Conservation (phyloP, 2,113 vertebrate species). For the Ceratotherium simum region DNA sequence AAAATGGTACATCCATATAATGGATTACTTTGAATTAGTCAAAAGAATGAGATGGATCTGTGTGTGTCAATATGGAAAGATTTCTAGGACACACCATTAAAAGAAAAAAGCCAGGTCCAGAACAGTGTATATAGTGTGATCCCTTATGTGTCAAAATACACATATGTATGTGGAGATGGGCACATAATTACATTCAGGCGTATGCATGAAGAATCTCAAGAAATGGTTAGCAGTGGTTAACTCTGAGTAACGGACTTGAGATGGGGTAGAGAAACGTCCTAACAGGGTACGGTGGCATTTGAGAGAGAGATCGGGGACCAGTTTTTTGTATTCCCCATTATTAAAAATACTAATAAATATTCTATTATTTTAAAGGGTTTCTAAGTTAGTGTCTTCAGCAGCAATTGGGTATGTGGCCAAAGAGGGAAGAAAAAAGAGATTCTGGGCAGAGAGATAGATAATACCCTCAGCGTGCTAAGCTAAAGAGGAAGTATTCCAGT, state of each 20-base stretch:
- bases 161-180: background rate
- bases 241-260: background rate
- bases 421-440: background rate
- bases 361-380: slow-evolving; percentile 43
- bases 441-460: background rate
- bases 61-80: background rate
- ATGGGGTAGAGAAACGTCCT: background rate
- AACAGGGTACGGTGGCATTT: background rate
- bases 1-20: slow-evolving; percentile 7
- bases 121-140: background rate
- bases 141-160: background rate
- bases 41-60: slow-evolving; percentile 13
- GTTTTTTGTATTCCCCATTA: background rate
- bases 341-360: slow-evolving; percentile 35
- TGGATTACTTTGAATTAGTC: background rate
- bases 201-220: background rate
- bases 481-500: slow-evolving; percentile 51
- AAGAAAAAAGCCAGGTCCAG: background rate
- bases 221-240: background rate
- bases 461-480: slow-evolving; percentile 7
- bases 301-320: background rate
- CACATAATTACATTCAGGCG: background rate
- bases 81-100: slow-evolving; percentile 6
- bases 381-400: slow-evolving; percentile 33
- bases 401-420: background rate